Conservation (phyloP, 2,113 vertebrate genomes). For the Engraulis encrasicolus region DNA sequence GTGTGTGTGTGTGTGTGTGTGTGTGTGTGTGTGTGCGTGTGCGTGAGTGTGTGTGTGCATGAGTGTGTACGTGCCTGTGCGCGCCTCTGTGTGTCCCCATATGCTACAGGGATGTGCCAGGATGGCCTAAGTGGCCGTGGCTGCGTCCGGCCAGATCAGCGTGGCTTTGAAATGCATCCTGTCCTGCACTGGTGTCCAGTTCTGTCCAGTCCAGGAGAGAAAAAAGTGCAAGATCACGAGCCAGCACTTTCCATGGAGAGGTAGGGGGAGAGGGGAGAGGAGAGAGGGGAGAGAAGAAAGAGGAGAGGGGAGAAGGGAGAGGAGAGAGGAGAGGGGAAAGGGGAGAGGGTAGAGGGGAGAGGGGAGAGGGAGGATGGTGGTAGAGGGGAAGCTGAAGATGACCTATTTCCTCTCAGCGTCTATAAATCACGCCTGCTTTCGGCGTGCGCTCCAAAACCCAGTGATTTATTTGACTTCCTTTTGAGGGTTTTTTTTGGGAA, state of each 20-base stretch:
- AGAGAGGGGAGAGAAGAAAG: too few relatives aligned
- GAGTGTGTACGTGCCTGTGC: too few relatives aligned
- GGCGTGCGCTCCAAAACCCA: conserved; percentile 58
- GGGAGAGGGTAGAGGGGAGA: too few relatives aligned
- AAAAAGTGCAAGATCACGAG: neutral
- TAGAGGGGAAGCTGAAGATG: conserved; percentile 62
- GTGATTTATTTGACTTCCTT: conserved; percentile 69
- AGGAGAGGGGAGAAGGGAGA: too few relatives aligned
- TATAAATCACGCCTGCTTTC: conserved; percentile 68
- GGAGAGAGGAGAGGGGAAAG: too few relatives aligned
- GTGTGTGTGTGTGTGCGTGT: too few relatives aligned
- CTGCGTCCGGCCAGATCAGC: neutral
- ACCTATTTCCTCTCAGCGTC: conserved; percentile 71
- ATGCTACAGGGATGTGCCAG: neutral
- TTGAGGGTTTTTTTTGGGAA: conserved; percentile 37
- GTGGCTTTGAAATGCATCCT: neutral
- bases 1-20: too few relatives aligned
- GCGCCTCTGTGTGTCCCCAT: too few relatives aligned
- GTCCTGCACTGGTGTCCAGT: neutral
- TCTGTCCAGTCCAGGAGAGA: too few relatives aligned
- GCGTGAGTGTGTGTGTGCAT: too few relatives aligned
- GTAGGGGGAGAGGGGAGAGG: too few relatives aligned
- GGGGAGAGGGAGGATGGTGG: too few relatives aligned
- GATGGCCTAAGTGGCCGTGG: neutral
- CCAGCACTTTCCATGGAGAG: conserved; percentile 41